Base-by-base conservation (phyloP, 2,113 vertebrate species). In the Delphinapterus leucas region DNA sequence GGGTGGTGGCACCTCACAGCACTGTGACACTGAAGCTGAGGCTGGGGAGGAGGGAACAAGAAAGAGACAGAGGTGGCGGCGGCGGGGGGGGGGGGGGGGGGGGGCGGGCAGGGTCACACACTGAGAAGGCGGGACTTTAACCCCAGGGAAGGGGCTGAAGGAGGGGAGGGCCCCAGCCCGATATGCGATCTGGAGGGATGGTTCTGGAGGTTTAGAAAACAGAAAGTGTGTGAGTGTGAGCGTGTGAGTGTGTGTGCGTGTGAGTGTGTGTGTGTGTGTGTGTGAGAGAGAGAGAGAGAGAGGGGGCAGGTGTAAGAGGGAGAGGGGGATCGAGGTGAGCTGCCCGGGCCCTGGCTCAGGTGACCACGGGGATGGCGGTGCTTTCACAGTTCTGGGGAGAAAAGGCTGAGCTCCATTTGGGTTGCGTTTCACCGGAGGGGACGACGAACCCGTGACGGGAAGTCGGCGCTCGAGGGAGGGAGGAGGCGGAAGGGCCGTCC, bases 351-450 rank as follows among this genome's bases (percentile, higher is more conserved):
- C 21, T 1, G 1, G 73, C 36, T 18, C 36, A n/a, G 38, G 47
- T 3, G 15, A 53, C 2, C 2, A 4, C 31, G 26, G 63, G 5
- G 33, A 4, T 0, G 6, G 70, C 6, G 21, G 17, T 12, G 33
- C 41, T 71, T 11, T 49, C 71, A 63, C 38, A 6, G 49, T 8
- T 41, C 53, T 6, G 28, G 84, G 61, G 44, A 80, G 80, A 38
- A 18, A 15, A 67, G 63, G 81, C 58, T 31, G 38, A 63, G 38
- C 13, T 38, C 26, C 4, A 8, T 15, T 21, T 41, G 5, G 33
- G 47, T 18, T 36, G 67, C 5, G 26, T 13, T 65, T 63, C 55
- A 28, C 1, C 0, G 2, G 28, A 41, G 60, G 44, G 12, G 47
- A 36, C 2, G 23, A n/a, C 4, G 38, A n/a, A n/a, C 28, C 15